Evolutionary conservation across 2,113 vertebrate species (phyloP), one percentile per base, ranked within the genome.

Genomic region (Cyanoliseus patagonus): DNA sequence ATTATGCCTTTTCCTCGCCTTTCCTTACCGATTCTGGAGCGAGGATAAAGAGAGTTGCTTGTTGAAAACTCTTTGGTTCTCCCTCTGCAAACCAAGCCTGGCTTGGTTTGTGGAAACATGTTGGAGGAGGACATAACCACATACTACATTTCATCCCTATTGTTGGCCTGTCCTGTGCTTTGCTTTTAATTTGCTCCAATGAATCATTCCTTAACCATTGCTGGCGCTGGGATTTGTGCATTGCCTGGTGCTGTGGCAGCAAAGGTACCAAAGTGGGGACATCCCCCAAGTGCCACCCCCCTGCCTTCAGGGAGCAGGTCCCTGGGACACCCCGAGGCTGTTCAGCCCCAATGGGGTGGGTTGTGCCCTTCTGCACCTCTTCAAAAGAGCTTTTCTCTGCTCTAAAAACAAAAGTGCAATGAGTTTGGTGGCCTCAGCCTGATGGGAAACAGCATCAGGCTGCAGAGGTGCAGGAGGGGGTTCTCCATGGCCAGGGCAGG

Each of bases 1-100:
- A 0, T 11, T 4, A 8, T 12, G 46, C 33, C 15, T 35, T 42
- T 17, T 6, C 11, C 23, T 6, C 6, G 2, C 7, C 23, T 73
- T 33, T 35, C 24, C 30, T 77, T 12, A 5, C n/a, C n/a, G 1
- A 3, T 37, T 44, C 42, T 14, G 39, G 22, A 27, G 46, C 44
- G 12, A 69, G 53, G 72, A 31, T 30, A 19, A 82, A 78, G 88
- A 70, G 22, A 33, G 37, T 10, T 27, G 3, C 15, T 10, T 8
- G 51, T n/a, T 10, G 42, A 20, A 17, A 57, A 47, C 23, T n/a
- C 3, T 9, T 23, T 1, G 3, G 1, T n/a, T 39, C 42, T 31
- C 44, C 31, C 67, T 22, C 76, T 20, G 69, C 6, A 47, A 62
- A 12, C 11, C 9, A 2, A 23, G 49, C 17, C 16, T 8, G 31